phyloP scores from a whole-genome alignment of 1,140 invertebrate species.

The Palaemon carinicauda region DNA sequence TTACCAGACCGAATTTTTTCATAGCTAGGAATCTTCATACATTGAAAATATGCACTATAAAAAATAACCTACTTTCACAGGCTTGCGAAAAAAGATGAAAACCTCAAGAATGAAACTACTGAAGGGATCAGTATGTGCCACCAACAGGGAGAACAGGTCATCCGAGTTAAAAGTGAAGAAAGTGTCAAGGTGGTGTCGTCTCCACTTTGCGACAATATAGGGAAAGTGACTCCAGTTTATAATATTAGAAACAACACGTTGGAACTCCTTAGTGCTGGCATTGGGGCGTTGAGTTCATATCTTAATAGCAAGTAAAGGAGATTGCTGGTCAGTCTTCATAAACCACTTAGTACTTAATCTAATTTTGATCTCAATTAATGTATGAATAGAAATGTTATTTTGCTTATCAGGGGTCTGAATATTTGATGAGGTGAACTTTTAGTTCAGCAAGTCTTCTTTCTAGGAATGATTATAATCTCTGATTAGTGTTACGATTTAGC shows the following conservation, averaged over 20 bases:
- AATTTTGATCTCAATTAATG: no score
- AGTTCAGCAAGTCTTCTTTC: no score
- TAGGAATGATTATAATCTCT: no score
- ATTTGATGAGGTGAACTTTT: no score
- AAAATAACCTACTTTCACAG: neutral
- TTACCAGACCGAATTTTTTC: neutral
- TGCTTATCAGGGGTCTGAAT: no score
- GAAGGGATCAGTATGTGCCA: conserved; percentile 49
- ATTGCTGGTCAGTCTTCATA: no score
- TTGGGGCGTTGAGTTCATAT: neutral
- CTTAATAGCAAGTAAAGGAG: neutral
- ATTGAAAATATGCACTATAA: no score
- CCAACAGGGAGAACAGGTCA: conserved; percentile 34
- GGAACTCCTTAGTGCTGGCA: neutral
- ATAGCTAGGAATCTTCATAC: no score
- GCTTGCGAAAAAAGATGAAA: neutral
- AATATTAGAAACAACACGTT: neutral
- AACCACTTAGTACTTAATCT: no score
- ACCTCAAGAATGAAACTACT: neutral
- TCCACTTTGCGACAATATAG: conserved; percentile 11
- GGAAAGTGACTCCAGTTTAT: neutral
- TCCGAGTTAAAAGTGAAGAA: conserved; percentile 34
- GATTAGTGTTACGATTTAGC: no score
- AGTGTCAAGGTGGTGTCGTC: conserved; percentile 46
- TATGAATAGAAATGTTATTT: no score